A percentile compares a stretch with the other conserved stretches of the same genome.
These are phyloP conservation scores for Lasioglossum marginatum DNA, from an alignment of 2,888 invertebrate genomes.

Conservation along the genomic window DNA sequence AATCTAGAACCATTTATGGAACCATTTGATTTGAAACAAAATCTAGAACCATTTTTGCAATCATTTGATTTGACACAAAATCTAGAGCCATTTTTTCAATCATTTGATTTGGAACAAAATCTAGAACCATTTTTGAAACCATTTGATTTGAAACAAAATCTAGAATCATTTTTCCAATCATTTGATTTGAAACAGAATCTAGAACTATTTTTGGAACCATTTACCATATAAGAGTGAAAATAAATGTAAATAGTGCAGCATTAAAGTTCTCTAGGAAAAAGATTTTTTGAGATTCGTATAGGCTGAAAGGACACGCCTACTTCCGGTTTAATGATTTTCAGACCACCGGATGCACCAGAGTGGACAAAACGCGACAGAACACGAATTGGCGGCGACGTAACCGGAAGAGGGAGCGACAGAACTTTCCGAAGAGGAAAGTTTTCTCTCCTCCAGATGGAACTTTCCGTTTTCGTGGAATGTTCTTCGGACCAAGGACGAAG, in stretches of 20 bases:
- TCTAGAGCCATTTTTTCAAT: too few species aligned
- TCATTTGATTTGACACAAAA: too few species aligned
- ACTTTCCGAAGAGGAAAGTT: conserved; percentile 31
- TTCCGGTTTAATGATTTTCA: not conserved
- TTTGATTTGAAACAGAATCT: too few species aligned
- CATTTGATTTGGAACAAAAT: too few species aligned
- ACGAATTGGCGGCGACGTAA: not conserved
- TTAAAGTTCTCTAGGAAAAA: not conserved
- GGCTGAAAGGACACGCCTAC: not conserved
- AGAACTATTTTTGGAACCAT: not conserved
- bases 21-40: too few species aligned
- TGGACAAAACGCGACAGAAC: not conserved
- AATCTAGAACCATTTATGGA: too few species aligned
- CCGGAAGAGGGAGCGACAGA: not conserved
- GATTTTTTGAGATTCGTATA: not conserved
- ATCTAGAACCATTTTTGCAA: too few species aligned
- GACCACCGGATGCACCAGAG: not conserved
- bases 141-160: too few species aligned
- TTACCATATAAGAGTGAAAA: too few species aligned
- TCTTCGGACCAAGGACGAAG: not conserved
- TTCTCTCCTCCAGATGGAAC: not conserved
- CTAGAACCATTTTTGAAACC: too few species aligned
- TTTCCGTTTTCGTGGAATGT: conserved; percentile 12
- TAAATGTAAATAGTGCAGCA: too few species aligned
- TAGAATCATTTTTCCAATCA: too few species aligned